A percentile compares a stretch with the other conserved stretches of the same genome.
Evolutionary conservation across 2,113 vertebrate species (phyloP).

Genomic region (Arenaria interpres): DNA sequence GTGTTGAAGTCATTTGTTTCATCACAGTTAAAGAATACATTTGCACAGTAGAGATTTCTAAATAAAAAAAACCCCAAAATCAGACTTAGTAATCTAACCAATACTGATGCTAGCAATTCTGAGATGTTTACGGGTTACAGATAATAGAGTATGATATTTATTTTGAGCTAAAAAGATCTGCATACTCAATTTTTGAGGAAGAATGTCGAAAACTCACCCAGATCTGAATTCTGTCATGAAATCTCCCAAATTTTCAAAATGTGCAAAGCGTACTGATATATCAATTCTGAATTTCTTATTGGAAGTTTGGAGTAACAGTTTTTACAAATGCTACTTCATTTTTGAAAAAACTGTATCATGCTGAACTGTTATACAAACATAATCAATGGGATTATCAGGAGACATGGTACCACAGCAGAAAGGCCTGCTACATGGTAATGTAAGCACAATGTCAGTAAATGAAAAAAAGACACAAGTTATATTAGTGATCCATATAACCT

Average conservation of each 20-base stretch:
- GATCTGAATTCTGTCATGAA: background rate
- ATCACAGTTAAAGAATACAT: background rate
- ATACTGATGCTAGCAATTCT: background rate
- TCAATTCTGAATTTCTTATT: background rate
- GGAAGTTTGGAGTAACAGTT: background rate
- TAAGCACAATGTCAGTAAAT: background rate
- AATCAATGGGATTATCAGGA: background rate
- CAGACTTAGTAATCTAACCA: background rate
- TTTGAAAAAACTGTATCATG: background rate
- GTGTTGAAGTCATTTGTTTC: background rate
- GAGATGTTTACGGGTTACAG: background rate
- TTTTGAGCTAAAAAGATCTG: background rate
- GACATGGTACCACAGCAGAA: background rate
- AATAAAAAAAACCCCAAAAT: background rate
- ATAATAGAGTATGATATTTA: background rate
- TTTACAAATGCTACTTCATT: background rate
- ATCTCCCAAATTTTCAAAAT: background rate
- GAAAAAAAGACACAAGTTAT: background rate
- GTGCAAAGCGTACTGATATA: background rate
- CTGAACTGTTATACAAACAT: background rate
- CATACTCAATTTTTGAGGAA: background rate
- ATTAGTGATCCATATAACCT: background rate
- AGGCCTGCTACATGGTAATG: background rate
- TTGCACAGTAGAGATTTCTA: background rate
- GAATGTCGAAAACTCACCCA: background rate